phyloP scores from a whole-genome alignment of 2,797 vertebrate genomes.

The Antennarius maculatus region DNA sequence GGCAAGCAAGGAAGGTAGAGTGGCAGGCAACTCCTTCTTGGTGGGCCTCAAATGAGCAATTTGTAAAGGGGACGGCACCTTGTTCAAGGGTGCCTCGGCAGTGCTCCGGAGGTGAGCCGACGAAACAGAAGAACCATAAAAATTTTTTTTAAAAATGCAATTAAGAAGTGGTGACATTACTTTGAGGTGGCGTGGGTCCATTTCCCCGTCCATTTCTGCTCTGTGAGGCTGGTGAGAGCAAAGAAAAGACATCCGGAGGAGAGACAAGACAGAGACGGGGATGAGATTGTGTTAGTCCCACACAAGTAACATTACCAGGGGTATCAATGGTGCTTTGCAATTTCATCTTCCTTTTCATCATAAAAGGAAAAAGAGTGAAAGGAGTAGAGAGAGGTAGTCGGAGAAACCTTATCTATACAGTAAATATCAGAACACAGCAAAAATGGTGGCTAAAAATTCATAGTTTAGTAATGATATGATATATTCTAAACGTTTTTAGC shows the following conservation, averaged over 20 bases:
- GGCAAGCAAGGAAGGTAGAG: too few species aligned
- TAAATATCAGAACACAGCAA: background rate
- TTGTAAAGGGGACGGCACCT: too few species aligned
- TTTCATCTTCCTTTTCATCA: background rate
- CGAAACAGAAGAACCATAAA: background rate
- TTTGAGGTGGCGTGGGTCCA: constrained; percentile 79
- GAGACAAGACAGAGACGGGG: too few species aligned
- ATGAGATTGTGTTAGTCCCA: background rate
- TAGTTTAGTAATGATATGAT: background rate
- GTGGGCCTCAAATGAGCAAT: too few species aligned
- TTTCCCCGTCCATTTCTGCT: constrained; percentile 85
- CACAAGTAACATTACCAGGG: background rate
- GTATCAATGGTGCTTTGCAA: background rate
- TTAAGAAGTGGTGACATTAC: constrained; percentile 73
- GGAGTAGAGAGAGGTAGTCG: background rate
- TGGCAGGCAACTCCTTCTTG: too few species aligned
- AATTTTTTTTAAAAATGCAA: too few species aligned
- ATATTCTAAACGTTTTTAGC: background rate
- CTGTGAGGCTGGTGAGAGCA: constrained; percentile 80
- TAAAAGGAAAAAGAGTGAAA: background rate
- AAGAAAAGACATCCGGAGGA: background rate
- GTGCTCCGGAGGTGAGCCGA: too few species aligned
- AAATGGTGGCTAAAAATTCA: background rate
- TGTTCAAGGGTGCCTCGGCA: too few species aligned
- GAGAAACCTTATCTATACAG: background rate